These are phyloP conservation scores for Streptopelia turtur DNA, from an alignment of 2,797 vertebrate genomes.

Conservation along the genomic window DNA sequence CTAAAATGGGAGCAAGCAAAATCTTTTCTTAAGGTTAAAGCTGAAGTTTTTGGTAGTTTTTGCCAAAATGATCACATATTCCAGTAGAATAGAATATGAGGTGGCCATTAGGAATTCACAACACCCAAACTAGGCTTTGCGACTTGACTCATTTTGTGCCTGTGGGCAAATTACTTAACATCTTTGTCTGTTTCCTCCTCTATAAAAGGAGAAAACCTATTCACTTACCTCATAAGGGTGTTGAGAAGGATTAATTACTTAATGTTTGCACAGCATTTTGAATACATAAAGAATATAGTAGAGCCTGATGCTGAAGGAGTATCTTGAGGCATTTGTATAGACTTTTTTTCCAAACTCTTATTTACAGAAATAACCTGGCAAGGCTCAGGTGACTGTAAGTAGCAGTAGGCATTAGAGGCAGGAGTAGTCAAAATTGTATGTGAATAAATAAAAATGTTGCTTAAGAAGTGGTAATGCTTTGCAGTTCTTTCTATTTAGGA, in stretches of 20 bases:
- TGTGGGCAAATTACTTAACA: constrained; percentile 18
- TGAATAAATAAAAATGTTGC: not conserved
- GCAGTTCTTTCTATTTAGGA: not conserved
- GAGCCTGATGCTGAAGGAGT: not conserved
- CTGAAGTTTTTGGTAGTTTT: not conserved
- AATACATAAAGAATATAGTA: not conserved
- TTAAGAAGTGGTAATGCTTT: not conserved
- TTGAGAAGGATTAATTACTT: constrained; percentile 40
- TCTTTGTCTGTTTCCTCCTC: constrained; percentile 31
- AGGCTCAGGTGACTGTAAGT: not conserved
- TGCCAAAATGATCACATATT: not conserved
- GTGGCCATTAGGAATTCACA: not conserved
- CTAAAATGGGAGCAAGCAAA: not conserved
- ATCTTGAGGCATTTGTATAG: not conserved
- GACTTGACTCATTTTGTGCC: constrained; percentile 45
- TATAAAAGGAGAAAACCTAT: constrained; percentile 39
- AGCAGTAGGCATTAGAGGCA: not conserved
- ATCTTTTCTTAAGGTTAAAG: not conserved
- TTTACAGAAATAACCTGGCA: not conserved
- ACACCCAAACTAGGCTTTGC: not conserved
- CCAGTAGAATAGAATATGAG: not conserved
- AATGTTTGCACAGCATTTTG: constrained; percentile 17
- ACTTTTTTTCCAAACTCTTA: not conserved
- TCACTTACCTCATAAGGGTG: constrained; percentile 29
- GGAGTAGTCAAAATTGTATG: not conserved